Percentiles rank a stretch among this genome's conserved stretches.
Evolutionary conservation across 2,797 vertebrate species (phyloP).

Genomic region (Sebastes trivittatus): DNA sequence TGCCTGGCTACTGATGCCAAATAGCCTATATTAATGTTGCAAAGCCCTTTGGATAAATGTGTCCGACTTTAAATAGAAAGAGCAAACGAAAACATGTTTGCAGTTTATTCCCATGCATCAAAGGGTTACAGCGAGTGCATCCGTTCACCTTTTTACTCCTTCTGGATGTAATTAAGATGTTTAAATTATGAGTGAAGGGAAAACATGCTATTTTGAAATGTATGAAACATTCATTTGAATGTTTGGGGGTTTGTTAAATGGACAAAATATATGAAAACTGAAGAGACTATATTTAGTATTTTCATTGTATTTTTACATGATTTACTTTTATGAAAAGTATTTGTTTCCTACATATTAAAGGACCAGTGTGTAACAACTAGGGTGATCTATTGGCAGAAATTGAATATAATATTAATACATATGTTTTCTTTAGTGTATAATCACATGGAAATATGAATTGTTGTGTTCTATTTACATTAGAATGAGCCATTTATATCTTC

Average conservation of each 20-base stretch:
- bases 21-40: neutral
- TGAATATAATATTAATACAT: too few relatives aligned
- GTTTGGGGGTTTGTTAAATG: neutral
- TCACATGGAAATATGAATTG: too few relatives aligned
- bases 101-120: neutral
- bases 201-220: constrained; percentile 10
- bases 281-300: neutral
- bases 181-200: constrained; percentile 1
- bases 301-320: constrained; percentile 1
- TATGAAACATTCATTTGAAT: neutral
- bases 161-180: constrained; percentile 10
- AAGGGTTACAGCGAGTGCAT: neutral
- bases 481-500: too few relatives aligned
- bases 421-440: too few relatives aligned
- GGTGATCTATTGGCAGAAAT: too few relatives aligned
- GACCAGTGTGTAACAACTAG: too few relatives aligned
- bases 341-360: neutral
- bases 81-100: neutral
- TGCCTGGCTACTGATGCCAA: constrained; percentile 11
- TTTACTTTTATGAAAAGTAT: neutral
- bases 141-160: neutral
- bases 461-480: too few relatives aligned
- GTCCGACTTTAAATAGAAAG: neutral
- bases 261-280: neutral
- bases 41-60: neutral